Evolutionary conservation across 2,797 vertebrate species (phyloP).

Genomic region (Acanthiza pusilla): DNA sequence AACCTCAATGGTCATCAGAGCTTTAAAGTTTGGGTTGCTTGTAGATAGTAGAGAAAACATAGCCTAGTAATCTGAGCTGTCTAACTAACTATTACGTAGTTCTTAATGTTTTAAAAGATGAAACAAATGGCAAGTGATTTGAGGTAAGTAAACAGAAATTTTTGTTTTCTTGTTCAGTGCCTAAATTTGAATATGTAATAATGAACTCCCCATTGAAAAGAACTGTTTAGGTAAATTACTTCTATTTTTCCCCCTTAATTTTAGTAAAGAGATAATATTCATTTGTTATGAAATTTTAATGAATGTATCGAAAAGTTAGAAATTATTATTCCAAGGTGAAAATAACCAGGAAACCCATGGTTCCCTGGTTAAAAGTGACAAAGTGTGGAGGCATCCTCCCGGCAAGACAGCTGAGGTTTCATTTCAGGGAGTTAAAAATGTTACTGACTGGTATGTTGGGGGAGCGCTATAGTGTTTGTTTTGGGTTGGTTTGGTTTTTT

Average conservation of each 20-base stretch:
- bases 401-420: background rate
- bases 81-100: background rate
- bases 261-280: background rate
- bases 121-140: background rate
- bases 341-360: background rate
- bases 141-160: background rate
- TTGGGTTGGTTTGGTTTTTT: background rate
- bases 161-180: background rate
- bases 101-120: background rate
- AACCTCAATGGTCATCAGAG: background rate
- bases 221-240: background rate
- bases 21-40: background rate
- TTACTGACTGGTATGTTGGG: background rate
- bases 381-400: background rate
- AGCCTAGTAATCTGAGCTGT: background rate
- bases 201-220: background rate
- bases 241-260: accelerated
- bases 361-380: background rate
- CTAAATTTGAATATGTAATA: background rate
- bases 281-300: background rate
- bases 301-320: background rate
- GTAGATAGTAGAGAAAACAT: background rate
- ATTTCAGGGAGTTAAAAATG: background rate
- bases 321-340: background rate
- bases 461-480: background rate